phyloP scores from a whole-genome alignment of 30 jellyfish, hydroid and myxozoan genomes.

The Rhopilema esculentum region DNA sequence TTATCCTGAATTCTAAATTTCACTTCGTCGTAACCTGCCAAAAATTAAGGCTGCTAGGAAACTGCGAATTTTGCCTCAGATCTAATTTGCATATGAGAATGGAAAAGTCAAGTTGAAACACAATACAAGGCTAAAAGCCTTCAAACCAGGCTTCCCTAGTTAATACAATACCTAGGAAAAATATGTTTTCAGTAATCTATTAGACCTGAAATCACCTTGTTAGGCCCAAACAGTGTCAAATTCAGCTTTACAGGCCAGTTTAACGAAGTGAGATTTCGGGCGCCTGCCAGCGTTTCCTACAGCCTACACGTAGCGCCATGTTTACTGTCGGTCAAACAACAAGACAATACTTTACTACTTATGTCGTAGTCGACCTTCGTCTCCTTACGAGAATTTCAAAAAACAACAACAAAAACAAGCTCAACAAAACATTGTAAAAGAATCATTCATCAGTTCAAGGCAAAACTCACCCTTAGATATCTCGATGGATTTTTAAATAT shows the following conservation, averaged over 20 bases:
- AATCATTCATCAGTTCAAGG: neutral
- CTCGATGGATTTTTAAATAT: constrained; percentile 3
- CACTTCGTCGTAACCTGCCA: neutral
- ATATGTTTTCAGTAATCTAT: neutral
- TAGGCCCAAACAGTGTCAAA: neutral
- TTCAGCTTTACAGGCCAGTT: neutral
- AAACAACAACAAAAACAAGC: neutral
- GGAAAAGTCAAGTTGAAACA: neutral
- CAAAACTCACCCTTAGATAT: constrained; percentile 14
- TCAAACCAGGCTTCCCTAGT: neutral
- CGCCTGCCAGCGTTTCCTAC: neutral
- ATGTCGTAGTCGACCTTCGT: neutral
- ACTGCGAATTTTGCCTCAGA: neutral
- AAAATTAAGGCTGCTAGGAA: neutral
- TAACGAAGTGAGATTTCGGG: neutral
- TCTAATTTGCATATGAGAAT: neutral
- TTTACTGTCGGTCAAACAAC: neutral
- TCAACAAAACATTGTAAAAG: neutral
- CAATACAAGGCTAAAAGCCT: neutral
- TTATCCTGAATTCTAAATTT: neutral
- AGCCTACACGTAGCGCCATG: neutral
- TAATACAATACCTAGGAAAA: neutral
- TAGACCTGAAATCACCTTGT: neutral
- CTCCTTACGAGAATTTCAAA: neutral
- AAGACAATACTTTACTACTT: neutral